Evolutionary conservation across 2,888 invertebrate species (phyloP).

Genomic region (Oegoconia quadripuncta): DNA sequence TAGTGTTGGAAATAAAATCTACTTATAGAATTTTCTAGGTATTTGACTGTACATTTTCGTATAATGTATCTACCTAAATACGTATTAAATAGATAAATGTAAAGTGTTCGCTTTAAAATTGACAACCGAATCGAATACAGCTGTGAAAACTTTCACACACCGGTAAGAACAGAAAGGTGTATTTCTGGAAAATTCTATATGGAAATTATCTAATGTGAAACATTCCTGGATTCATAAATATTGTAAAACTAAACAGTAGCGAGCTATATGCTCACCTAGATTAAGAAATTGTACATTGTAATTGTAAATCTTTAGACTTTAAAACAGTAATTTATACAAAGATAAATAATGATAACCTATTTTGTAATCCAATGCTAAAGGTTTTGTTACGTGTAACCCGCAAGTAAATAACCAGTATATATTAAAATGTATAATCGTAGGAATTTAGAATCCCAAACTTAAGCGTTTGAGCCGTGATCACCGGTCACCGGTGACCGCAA

Average conservation of each 20-base stretch:
- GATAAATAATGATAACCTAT: slow-evolving; percentile 17
- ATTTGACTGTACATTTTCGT: too few species aligned
- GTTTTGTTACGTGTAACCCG: too few species aligned
- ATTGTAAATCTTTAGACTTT: slow-evolving; percentile 62
- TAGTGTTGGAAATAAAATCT: slow-evolving; percentile 17
- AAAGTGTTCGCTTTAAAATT: not conserved
- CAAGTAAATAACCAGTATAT: too few species aligned
- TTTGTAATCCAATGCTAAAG: slow-evolving; percentile 48
- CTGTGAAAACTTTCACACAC: not conserved
- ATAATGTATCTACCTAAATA: too few species aligned
- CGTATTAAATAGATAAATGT: not conserved
- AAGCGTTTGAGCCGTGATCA: too few species aligned
- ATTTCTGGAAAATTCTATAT: slow-evolving; percentile 8
- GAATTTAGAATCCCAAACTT: too few species aligned
- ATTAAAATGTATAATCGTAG: too few species aligned
- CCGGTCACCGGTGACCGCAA: too few species aligned
- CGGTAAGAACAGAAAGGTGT: not conserved
- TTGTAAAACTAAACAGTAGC: slow-evolving; percentile 23
- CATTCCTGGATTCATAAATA: slow-evolving; percentile 44
- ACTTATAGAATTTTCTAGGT: slow-evolving; percentile 11
- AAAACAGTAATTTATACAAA: slow-evolving; percentile 40
- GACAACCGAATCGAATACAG: not conserved
- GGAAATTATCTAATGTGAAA: slow-evolving; percentile 26
- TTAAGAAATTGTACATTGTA: slow-evolving; percentile 67
- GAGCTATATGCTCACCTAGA: slow-evolving; percentile 45